A percentile compares a stretch with the other conserved stretches of the same genome.
phyloP scores from a whole-genome alignment of 2,888 invertebrate species.

The Merodon equestris region DNA sequence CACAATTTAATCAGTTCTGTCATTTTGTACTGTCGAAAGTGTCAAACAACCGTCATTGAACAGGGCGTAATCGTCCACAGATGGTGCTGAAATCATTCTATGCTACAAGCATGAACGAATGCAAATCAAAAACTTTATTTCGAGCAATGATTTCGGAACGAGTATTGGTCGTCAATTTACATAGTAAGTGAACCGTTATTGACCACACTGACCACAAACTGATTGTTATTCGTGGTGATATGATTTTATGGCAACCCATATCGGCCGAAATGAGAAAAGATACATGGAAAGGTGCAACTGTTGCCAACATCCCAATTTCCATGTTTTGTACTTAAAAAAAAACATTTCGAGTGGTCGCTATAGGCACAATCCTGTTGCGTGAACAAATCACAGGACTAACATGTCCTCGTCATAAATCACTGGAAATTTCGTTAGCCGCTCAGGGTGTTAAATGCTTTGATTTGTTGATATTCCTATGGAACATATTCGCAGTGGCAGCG shows the following conservation, averaged over 20 bases:
- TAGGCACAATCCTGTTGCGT: conserved; percentile 64
- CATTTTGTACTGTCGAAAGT: conserved; percentile 12
- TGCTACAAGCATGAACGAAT: not conserved
- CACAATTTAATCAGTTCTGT: conserved; percentile 25
- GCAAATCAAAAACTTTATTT: too few relatives aligned
- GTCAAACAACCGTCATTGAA: conserved; percentile 10
- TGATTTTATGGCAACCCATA: not conserved
- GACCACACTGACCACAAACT: conserved; percentile 16
- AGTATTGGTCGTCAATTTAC: conserved; percentile 1
- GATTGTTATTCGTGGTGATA: conserved; percentile 8
- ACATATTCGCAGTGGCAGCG: conserved; percentile 2
- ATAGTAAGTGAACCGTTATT: conserved; percentile 10
- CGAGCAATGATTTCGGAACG: too few relatives aligned
- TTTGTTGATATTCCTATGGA: conserved; percentile 51
- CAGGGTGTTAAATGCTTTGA: conserved; percentile 65
- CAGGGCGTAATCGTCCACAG: conserved; percentile 19
- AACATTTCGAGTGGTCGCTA: conserved; percentile 21
- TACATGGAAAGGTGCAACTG: too few relatives aligned
- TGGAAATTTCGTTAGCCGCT: conserved; percentile 40
- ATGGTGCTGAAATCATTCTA: conserved; percentile 25
- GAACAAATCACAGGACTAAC: conserved; percentile 44
- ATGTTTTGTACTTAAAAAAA: not conserved
- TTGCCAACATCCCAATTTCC: too few relatives aligned
- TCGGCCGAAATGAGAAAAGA: too few relatives aligned
- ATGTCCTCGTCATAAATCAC: conserved; percentile 64